These are phyloP conservation scores for Fulmarus glacialis DNA, from an alignment of 2,113 vertebrate genomes.

Conservation along the genomic window DNA sequence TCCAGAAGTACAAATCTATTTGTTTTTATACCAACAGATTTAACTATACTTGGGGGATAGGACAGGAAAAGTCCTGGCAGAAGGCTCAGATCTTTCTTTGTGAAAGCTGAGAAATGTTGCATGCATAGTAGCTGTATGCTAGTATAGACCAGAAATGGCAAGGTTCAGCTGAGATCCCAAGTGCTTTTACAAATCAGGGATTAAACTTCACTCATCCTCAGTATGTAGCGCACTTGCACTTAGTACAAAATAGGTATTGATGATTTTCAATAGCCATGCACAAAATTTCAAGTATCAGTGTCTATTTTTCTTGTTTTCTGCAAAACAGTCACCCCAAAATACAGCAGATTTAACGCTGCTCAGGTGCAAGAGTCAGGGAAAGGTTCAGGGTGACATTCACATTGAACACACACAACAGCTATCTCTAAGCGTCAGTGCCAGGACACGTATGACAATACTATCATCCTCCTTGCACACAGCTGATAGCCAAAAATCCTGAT, in stretches of 20 bases:
- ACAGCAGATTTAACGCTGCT: background rate
- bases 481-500: background rate
- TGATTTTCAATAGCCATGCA: background rate
- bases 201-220: background rate
- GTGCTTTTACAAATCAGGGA: background rate
- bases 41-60: background rate
- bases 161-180: background rate
- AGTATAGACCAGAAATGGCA: background rate
- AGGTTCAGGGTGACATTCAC: background rate
- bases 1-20: background rate
- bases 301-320: background rate
- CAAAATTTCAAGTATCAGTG: background rate
- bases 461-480: background rate
- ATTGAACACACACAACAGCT: background rate
- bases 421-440: background rate
- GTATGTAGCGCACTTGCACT: background rate
- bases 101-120: background rate
- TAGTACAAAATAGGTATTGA: background rate
- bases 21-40: background rate
- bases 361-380: background rate
- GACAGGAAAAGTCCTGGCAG: background rate
- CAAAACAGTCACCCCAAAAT: background rate
- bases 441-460: rapidly evolving
- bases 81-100: background rate
- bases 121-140: background rate